phyloP scores from a whole-genome alignment of 2,797 vertebrate genomes.

The Passerculus sandwichensis region DNA sequence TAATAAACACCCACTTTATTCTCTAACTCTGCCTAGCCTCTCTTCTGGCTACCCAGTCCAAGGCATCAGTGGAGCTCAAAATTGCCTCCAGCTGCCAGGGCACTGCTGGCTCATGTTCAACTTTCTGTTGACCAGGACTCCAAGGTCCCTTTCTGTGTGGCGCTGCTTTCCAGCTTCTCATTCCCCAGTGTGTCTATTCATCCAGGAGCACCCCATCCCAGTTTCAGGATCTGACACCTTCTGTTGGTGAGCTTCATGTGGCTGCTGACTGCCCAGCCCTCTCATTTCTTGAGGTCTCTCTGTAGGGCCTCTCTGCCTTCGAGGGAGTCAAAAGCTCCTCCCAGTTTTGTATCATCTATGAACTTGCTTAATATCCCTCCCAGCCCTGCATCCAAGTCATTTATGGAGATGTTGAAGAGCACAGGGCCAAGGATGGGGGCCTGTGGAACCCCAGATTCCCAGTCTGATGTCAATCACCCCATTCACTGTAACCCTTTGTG shows the following conservation, averaged over 20 bases:
- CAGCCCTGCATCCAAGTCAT: no score
- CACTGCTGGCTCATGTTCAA: not conserved
- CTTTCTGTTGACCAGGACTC: rapidly evolving
- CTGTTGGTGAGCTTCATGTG: not conserved
- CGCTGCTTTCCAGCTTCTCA: not conserved
- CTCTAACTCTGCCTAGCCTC: no score
- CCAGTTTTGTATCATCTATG: not conserved
- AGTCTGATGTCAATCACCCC: not conserved
- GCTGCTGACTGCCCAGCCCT: not conserved
- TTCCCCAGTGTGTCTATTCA: not conserved
- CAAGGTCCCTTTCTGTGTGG: not conserved
- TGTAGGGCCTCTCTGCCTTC: not conserved
- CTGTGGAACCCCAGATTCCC: rapidly evolving
- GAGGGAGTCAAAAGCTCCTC: not conserved
- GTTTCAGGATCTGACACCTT: not conserved
- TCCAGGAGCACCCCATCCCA: no score
- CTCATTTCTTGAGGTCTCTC: rapidly evolving
- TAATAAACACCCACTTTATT: not conserved
- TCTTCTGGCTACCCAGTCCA: not conserved
- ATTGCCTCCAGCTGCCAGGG: not conserved
- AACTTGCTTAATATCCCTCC: not conserved
- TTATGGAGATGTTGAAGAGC: not conserved
- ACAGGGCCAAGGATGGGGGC: no score
- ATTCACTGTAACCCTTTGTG: not conserved
- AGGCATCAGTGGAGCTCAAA: not conserved